Conservation (phyloP, 2,888 invertebrate species). For the Liodrosophila aerea region DNA sequence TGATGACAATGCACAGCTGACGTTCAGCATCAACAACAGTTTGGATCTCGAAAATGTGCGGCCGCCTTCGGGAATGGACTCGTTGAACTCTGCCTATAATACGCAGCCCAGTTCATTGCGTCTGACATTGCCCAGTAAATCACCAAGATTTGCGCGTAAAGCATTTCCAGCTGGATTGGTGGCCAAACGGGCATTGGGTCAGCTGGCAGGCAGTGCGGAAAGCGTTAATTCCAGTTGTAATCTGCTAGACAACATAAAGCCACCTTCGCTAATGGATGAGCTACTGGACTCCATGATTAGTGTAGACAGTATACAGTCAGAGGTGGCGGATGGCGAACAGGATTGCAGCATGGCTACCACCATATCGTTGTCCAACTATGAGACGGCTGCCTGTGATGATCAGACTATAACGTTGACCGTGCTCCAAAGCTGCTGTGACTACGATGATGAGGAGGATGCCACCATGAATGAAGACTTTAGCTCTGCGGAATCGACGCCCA, state of each 20-base stretch:
- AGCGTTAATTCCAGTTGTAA: constrained; percentile 85
- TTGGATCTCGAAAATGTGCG: constrained; percentile 89
- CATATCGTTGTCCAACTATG: constrained; percentile 82
- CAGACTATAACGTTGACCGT: constrained; percentile 83
- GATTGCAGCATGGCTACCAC: constrained; percentile 80
- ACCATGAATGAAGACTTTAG: constrained; percentile 85
- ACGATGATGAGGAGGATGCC: constrained; percentile 80
- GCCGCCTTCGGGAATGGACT: constrained; percentile 90
- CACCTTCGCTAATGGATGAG: constrained; percentile 91
- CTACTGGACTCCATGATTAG: constrained; percentile 91
- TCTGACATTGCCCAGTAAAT: constrained; percentile 75
- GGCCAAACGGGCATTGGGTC: constrained; percentile 87
- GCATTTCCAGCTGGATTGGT: constrained; percentile 88
- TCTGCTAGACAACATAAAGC: constrained; percentile 90
- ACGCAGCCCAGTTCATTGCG: constrained; percentile 75
- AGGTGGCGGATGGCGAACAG: constrained; percentile 87
- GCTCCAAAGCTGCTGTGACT: constrained; percentile 84
- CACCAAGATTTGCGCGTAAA: constrained; percentile 85
- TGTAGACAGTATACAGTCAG: constrained; percentile 91
- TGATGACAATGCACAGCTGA: constrained; percentile 81
- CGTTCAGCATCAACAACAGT: constrained; percentile 85
- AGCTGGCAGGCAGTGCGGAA: constrained; percentile 86
- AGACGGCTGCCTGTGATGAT: constrained; percentile 84
- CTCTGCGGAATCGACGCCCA: constrained; percentile 90
- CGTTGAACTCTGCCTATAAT: constrained; percentile 82